Conservation (phyloP, 2,797 vertebrate species). For the Tenualosa ilisha region DNA sequence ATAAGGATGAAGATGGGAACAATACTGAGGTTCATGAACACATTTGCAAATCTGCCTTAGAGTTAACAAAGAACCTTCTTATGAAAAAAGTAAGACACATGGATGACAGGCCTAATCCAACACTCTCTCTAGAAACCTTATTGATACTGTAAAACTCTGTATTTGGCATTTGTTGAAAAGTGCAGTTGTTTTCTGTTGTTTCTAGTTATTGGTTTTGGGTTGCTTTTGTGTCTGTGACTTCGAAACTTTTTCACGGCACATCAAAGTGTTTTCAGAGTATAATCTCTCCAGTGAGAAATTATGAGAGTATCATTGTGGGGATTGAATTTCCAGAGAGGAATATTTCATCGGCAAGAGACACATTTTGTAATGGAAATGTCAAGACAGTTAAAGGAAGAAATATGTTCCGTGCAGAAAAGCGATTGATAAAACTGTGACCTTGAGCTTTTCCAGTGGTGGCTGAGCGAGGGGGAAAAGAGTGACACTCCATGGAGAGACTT, state of each 20-base stretch:
- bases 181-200: neutral
- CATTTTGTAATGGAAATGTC: constrained; percentile 70
- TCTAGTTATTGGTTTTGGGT: constrained; percentile 9
- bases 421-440: constrained; percentile 69
- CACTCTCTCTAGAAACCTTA: neutral
- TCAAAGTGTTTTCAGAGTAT: constrained; percentile 7
- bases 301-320: constrained; percentile 12
- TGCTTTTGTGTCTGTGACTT: neutral
- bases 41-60: no score
- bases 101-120: neutral
- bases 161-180: constrained; percentile 6
- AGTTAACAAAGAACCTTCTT: no score
- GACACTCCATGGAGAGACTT: constrained; percentile 13
- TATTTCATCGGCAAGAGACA: constrained; percentile 60
- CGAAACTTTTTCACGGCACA: constrained; percentile 3
- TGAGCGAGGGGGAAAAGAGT: constrained; percentile 13
- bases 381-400: constrained; percentile 72
- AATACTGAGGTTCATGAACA: no score
- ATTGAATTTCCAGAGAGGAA: constrained; percentile 50
- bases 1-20: no score
- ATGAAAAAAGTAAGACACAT: no score
- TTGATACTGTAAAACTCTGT: neutral
- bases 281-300: constrained; percentile 19
- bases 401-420: constrained; percentile 62
- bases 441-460: constrained; percentile 38